These are phyloP conservation scores for Latrodectus elegans DNA, from an alignment of 2,888 invertebrate species.

Conservation along the genomic window DNA sequence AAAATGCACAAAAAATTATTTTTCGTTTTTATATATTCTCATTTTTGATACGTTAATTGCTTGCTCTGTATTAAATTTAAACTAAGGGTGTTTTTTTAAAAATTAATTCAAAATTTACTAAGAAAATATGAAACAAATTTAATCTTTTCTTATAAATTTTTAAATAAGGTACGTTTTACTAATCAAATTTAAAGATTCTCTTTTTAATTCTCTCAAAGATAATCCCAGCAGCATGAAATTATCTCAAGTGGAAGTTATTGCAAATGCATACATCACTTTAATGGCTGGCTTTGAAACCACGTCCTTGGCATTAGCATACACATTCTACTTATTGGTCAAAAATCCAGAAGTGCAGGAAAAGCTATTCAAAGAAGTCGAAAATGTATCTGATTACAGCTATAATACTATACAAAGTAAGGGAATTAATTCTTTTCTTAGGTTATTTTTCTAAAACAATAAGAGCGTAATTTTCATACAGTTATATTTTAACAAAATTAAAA, in stretches of 20 bases:
- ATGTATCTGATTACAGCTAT: background rate
- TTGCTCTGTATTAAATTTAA: too few species aligned
- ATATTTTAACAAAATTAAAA: too few species aligned
- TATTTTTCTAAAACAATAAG: background rate
- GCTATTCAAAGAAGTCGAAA: slow-evolving; percentile 74
- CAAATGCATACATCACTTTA: slow-evolving; percentile 51
- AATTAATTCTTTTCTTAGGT: background rate
- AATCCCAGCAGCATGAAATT: background rate
- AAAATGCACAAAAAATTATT: too few species aligned
- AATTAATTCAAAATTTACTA: too few species aligned
- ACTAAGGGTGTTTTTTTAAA: too few species aligned
- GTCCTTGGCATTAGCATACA: slow-evolving; percentile 76
- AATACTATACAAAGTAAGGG: background rate
- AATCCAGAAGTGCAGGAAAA: slow-evolving; percentile 76
- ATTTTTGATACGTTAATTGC: too few species aligned
- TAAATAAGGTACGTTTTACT: too few species aligned
- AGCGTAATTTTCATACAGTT: background rate
- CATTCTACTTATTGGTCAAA: slow-evolving; percentile 76
- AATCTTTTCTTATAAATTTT: too few species aligned
- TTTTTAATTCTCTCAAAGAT: background rate
- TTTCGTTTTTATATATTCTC: too few species aligned
- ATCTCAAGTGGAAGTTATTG: slow-evolving; percentile 43
- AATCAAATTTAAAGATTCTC: too few species aligned
- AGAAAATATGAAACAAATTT: too few species aligned
- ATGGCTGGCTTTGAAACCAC: slow-evolving; percentile 76